Evolutionary conservation across 1,140 invertebrate species (phyloP).

Genomic region (Ridgeia piscesae): DNA sequence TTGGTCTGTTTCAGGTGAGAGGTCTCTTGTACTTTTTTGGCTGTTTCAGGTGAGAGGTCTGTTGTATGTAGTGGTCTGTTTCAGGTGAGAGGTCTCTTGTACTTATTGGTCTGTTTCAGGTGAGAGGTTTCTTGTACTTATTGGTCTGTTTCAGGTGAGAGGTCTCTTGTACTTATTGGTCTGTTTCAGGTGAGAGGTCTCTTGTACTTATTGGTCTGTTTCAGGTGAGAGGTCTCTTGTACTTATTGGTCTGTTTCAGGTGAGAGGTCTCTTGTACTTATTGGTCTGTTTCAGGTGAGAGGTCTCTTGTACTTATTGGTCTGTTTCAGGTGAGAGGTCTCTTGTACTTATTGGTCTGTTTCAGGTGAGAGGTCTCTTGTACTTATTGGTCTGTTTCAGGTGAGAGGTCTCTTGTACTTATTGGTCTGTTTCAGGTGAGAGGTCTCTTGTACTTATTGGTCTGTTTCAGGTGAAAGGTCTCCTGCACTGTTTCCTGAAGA

Average conservation of each 20-base stretch:
- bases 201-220: too few species aligned
- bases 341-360: not conserved
- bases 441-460: not conserved
- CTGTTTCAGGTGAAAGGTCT: not conserved
- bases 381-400: not conserved
- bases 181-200: too few species aligned
- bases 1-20: too few species aligned
- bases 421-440: not conserved
- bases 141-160: too few species aligned
- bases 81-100: too few species aligned
- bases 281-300: not conserved
- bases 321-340: not conserved
- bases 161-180: too few species aligned
- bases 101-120: too few species aligned
- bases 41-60: too few species aligned
- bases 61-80: too few species aligned
- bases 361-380: not conserved
- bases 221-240: too few species aligned
- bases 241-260: not conserved
- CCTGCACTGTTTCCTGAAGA: not conserved
- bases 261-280: not conserved
- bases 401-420: not conserved
- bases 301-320: not conserved
- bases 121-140: too few species aligned
- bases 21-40: too few species aligned